Conservation (phyloP, 2,113 vertebrate species). For the Upupa epops region DNA sequence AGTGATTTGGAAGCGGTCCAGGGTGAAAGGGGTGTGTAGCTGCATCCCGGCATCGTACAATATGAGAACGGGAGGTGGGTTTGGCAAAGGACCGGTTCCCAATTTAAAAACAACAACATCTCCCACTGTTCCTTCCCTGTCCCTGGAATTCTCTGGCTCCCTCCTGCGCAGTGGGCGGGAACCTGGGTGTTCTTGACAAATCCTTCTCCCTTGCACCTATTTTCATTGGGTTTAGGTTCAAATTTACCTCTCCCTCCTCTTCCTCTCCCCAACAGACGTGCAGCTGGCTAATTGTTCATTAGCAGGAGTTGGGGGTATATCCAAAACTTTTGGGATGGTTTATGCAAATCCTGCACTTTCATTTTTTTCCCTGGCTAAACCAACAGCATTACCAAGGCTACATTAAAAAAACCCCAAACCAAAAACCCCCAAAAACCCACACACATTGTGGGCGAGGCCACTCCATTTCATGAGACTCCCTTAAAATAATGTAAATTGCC, state of each 20-base stretch:
- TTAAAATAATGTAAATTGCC: slow-evolving; percentile 44
- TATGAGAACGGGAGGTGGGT: slow-evolving; percentile 68
- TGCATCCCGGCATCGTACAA: slow-evolving; percentile 53
- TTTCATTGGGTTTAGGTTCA: slow-evolving; percentile 25
- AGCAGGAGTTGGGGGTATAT: neutral
- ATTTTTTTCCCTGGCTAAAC: slow-evolving; percentile 6
- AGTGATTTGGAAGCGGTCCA: slow-evolving; percentile 68
- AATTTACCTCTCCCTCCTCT: slow-evolving; percentile 51
- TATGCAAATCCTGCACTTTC: slow-evolving; percentile 45
- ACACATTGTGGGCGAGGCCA: slow-evolving; percentile 61
- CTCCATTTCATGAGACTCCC: slow-evolving; percentile 42
- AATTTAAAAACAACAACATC: slow-evolving; percentile 56
- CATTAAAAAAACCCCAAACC: slow-evolving; percentile 3
- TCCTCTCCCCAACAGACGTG: slow-evolving; percentile 45
- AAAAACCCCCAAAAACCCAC: slow-evolving; percentile 52
- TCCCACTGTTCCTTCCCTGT: slow-evolving; percentile 48
- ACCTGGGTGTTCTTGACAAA: slow-evolving; percentile 22
- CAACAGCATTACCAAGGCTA: slow-evolving; percentile 2
- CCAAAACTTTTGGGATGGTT: slow-evolving; percentile 44
- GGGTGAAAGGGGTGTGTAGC: slow-evolving; percentile 68
- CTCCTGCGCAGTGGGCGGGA: slow-evolving; percentile 53
- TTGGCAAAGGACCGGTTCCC: slow-evolving; percentile 65
- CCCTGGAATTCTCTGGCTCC: slow-evolving; percentile 45
- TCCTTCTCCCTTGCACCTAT: neutral
- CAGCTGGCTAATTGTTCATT: slow-evolving; percentile 59